Base-by-base conservation (phyloP, 1,140 invertebrate species). In the Rhysida immarginata region DNA sequence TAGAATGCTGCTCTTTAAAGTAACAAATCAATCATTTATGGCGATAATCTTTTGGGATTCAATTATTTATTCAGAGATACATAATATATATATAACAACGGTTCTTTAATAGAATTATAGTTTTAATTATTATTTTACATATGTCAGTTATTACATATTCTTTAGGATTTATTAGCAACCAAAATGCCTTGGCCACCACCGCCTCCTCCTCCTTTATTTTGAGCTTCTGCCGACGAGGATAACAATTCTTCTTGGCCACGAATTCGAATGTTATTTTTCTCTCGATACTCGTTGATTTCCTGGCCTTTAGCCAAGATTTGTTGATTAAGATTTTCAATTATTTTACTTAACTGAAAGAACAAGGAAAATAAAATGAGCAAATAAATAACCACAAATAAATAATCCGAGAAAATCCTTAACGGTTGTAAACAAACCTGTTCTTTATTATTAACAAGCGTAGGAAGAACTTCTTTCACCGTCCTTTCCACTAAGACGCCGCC, bases 251-350 rank as follows among this genome's bases (percentile, higher is more conserved):
- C 71, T 55, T 73, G 69, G 18, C 72, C 74, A 26, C 69, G 67
- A 25, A 78, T 71, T 54, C 70, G 67, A 62, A 96, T 91, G 68
- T 91, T 88, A 65, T 95, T 78, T 63, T 87, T 84, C 66, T 93
- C 87, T 67, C 90, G 89, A 69, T 87, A 96, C 60, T 92, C 85
- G 68, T 95, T 92, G 29, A 97, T 85, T 72, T 96, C 90, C 50
- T 78, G 71, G 2, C 91, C 92, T 73, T 96, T 96, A 60, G 81
- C 80, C 29, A 81, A 75, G 14, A 96, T 71, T 68, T 94, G 84
- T 49, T 85, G 82, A 50, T 83, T 84, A 14, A 94, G 73, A 52
- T 76, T 76, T 66, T 84, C 80, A 52, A 92, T 80, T 1, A 88
- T 75, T 69, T 84, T 81, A 2, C 77, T 77, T 58, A 96, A 72